Percentiles rank a stretch among this genome's conserved stretches.
Evolutionary conservation across 2,113 vertebrate species (phyloP).

Genomic region (Gymnarchus niloticus): DNA sequence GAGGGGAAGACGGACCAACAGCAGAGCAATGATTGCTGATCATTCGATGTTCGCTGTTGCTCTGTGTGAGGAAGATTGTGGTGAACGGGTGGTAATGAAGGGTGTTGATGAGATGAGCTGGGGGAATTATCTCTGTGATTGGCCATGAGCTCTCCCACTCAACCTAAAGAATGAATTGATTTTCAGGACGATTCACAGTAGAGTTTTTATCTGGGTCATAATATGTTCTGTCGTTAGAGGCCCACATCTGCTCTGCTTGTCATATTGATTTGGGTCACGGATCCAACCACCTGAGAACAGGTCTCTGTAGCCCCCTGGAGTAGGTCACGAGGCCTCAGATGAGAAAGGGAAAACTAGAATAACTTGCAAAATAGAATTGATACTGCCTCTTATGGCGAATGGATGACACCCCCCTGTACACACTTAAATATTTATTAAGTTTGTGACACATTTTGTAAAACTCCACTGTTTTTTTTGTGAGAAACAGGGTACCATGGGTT

Average conservation of each 20-base stretch:
- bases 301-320: background rate
- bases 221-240: background rate
- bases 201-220: background rate
- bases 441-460: too few species aligned
- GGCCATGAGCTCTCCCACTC: background rate
- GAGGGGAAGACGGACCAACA: constrained; percentile 40
- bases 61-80: constrained; percentile 9
- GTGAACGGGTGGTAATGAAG: constrained; percentile 41
- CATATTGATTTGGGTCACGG: background rate
- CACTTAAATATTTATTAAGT: too few species aligned
- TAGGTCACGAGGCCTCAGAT: background rate
- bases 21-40: constrained; percentile 47
- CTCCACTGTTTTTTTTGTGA: too few species aligned
- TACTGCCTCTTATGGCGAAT: constrained; percentile 28
- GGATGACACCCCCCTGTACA: too few species aligned
- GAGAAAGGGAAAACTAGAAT: background rate
- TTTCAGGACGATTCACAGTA: background rate
- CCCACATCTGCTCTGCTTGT: background rate
- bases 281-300: background rate
- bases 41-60: constrained; percentile 4
- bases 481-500: too few species aligned
- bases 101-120: constrained; percentile 3
- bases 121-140: background rate
- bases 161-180: background rate
- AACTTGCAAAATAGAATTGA: background rate